These are phyloP conservation scores for Drosophila parabipectinata DNA, from an alignment of 1,140 invertebrate genomes.

Conservation along the genomic window DNA sequence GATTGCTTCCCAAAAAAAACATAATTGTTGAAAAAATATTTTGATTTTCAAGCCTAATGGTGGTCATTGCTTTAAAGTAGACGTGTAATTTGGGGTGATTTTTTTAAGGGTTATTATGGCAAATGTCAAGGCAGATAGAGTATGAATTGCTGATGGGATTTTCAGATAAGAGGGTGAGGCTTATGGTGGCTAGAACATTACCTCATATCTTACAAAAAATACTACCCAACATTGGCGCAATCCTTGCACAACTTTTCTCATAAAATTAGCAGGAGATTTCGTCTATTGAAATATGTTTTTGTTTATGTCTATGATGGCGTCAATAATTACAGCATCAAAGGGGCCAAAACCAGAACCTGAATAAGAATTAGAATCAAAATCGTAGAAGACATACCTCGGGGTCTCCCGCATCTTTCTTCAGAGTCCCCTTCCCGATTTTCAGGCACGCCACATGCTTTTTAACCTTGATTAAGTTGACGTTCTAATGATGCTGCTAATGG, in stretches of 20 bases:
- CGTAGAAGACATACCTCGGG: conserved; percentile 14
- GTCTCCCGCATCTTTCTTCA: conserved; percentile 20
- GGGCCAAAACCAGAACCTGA: conserved; percentile 16
- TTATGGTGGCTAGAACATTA: neutral
- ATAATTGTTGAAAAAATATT: conserved; percentile 43
- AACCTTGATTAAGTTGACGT: conserved; percentile 81
- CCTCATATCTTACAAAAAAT: neutral
- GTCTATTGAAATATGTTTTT: conserved; percentile 31
- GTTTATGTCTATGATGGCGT: conserved; percentile 31
- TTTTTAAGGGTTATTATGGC: conserved; percentile 8
- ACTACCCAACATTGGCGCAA: conserved; percentile 40
- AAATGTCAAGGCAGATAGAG: conserved; percentile 34
- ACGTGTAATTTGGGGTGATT: conserved; percentile 38
- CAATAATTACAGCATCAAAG: conserved; percentile 60
- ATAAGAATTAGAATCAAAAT: conserved; percentile 1
- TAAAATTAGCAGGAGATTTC: conserved; percentile 46
- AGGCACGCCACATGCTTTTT: conserved; percentile 66
- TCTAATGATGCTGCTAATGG: conserved; percentile 77
- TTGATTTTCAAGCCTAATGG: conserved; percentile 37
- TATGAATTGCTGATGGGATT: no score
- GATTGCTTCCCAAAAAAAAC: conserved; percentile 5
- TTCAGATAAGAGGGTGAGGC: conserved; percentile 1
- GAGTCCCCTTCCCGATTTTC: conserved; percentile 21
- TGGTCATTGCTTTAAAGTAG: conserved; percentile 27
- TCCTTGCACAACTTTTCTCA: conserved; percentile 63